Evolutionary conservation across 2,797 vertebrate species (phyloP).

Genomic region (Sternotherus odoratus): DNA sequence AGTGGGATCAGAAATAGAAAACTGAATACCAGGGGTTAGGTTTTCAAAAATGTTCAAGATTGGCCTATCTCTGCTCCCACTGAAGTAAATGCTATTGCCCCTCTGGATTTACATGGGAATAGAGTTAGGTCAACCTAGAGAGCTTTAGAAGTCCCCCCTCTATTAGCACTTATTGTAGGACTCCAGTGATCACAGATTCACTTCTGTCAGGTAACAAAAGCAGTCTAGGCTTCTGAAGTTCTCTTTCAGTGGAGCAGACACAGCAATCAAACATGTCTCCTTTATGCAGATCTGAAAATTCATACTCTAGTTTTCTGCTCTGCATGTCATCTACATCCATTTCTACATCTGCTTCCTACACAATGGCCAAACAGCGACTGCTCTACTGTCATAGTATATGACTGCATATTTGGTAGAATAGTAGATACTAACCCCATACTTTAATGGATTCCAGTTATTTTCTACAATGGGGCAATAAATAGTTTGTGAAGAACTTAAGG

Average conservation of each 20-base stretch:
- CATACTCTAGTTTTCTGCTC: background rate
- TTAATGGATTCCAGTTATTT: background rate
- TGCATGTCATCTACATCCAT: background rate
- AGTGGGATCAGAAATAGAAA: slow-evolving; percentile 10
- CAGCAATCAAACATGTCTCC: slow-evolving; percentile 13
- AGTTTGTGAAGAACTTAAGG: background rate
- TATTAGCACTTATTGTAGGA: slow-evolving; percentile 27
- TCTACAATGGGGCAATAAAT: background rate
- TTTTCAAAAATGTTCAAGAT: slow-evolving; percentile 21
- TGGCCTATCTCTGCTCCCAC: slow-evolving; percentile 1
- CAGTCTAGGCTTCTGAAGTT: slow-evolving; percentile 3
- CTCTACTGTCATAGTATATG: too few relatives aligned
- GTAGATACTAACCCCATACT: background rate
- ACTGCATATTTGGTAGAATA: background rate
- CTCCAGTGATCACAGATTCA: background rate
- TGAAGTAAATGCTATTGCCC: slow-evolving; percentile 33
- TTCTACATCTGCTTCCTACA: background rate
- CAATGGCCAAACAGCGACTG: background rate
- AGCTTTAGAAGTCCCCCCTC: slow-evolving; percentile 43
- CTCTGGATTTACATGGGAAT: slow-evolving; percentile 46
- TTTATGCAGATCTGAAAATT: background rate
- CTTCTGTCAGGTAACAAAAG: slow-evolving; percentile 35
- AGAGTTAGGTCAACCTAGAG: slow-evolving; percentile 9
- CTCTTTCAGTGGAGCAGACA: background rate
- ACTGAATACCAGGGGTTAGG: background rate